Conservation (phyloP, 2,888 invertebrate species). For the Pseudeuparius sepicola region DNA sequence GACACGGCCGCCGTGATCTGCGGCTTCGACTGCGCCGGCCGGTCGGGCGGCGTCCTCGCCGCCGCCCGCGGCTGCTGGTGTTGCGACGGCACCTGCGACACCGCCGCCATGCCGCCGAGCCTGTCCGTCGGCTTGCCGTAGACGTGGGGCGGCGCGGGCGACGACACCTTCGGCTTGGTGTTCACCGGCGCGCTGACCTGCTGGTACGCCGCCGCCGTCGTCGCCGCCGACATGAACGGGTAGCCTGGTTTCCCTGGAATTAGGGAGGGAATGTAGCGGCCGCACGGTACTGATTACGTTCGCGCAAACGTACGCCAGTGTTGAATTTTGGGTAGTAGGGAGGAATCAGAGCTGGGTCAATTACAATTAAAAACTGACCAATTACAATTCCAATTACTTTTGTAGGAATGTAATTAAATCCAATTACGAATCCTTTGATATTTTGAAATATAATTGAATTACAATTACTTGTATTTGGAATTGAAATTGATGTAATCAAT, state of each 20-base stretch:
- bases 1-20: slow-evolving; percentile 43
- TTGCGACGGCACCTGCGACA: slow-evolving; percentile 45
- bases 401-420: no score
- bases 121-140: slow-evolving; percentile 58
- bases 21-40: slow-evolving; percentile 45
- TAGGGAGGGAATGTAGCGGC: no score
- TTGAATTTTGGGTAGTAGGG: no score
- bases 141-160: slow-evolving; percentile 66
- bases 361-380: no score
- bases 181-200: slow-evolving; percentile 42
- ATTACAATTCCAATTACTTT: no score
- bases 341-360: no score
- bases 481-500: no score
- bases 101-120: slow-evolving; percentile 43
- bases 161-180: slow-evolving; percentile 59
- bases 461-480: no score
- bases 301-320: no score
- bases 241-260: slow-evolving; percentile 32
- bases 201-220: slow-evolving; percentile 31
- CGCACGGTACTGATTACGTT: no score
- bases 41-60: slow-evolving; percentile 12
- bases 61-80: slow-evolving; percentile 8
- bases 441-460: no score
- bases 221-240: slow-evolving; percentile 41
- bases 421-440: no score